Base-by-base conservation (phyloP, 2,797 vertebrate genomes). In the Oreonectes daqikongensis region DNA sequence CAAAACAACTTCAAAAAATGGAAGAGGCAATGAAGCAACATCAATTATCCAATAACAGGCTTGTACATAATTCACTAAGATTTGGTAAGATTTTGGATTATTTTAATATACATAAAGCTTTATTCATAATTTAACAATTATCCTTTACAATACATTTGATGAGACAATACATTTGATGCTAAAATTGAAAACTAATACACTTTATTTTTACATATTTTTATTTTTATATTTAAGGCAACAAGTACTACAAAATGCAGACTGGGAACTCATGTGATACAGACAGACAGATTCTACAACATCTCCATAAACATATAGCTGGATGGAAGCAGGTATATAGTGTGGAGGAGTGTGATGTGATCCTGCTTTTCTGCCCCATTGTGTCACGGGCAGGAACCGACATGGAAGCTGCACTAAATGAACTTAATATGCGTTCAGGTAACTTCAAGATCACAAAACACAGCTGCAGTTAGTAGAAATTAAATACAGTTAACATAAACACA, bases 381-480 rank as follows among this genome's bases (percentile, higher is more conserved):
- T 78, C 75, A 18, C 65, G 65, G 57, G 65, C 57, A 18, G 75
- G 75, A 78, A 66, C 75, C 14, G 70, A 81, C 12, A 70, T 74
- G n/a, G 38, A 81, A 57, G 50, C 38, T 24, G 79, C 79, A 40
- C 4, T 78, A 9, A 12, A 48, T 3, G 5, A 35, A 22, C 75
- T 81, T 32, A 48, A 69, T 15, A 22, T 0, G 0, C 6, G 0
- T 40, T 14, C 80, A 59, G 80, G 72, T 75, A 67, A 44, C 44
- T 20, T 20, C 2, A 50, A 20, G 3, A 20, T 50, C 17, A 50
- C 46, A 50, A 50, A 8, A n/a, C 18, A 50, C 44, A 48, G 46
- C 5, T 44, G 14, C 5, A 14, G 40, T 42, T 42, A 22, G 20
- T 53, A 11, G 20, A 53, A 53, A 50, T 15, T 15, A 14, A 15